Evolutionary conservation across 2,888 invertebrate genomes (phyloP), one percentile per base, ranked within the genome.

Genomic region (Torymus aiolomorphi): DNA sequence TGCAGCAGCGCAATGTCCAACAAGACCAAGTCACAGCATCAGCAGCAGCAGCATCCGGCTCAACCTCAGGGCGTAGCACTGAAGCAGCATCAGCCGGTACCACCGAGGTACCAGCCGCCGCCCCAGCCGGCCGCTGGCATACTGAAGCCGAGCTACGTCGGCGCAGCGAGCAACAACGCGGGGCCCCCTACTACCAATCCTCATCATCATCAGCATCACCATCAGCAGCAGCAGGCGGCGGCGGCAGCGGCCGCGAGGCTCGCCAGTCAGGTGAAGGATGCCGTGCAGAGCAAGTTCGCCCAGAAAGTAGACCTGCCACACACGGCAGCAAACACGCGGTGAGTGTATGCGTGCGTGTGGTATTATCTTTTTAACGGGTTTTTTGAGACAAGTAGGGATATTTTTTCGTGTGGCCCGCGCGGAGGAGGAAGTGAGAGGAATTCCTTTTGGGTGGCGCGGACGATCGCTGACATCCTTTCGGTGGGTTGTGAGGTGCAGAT

Each of bases 31-130:
- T 84, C 86, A 82, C 88, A 88, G 84, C 83, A 83, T 16, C 80
- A 83, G 81, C 85, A 83, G 78, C 86, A 84, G 74, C 85, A 79
- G 75, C 82, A 80, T 69, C 85, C 74, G 76, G 83, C 80, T 69
- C 83, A 85, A 85, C 85, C 42, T 1, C 42, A 42, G 8, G 42
- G 5, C 8, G 42, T 42, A 42, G 8, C 42, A 10, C 42, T 42
- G 42, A 42, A 84, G 83, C 88, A 88, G 70, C 76, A 84, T 83
- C 88, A 88, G 77, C 85, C 88, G 82, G 92, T 92, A 91, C 95
- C 95, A 87, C 95, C 96, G 86, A 93, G 95, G 84, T 96, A 96
- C 91, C 96, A 96, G 89, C 95, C 95, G 86, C 95, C 95, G 84
- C 91, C 92, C 78, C 91, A 92, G 81, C 92, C 93, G 80, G 91